Base-by-base conservation (phyloP, 2,113 vertebrate species). In the Eurystomus gularis region DNA sequence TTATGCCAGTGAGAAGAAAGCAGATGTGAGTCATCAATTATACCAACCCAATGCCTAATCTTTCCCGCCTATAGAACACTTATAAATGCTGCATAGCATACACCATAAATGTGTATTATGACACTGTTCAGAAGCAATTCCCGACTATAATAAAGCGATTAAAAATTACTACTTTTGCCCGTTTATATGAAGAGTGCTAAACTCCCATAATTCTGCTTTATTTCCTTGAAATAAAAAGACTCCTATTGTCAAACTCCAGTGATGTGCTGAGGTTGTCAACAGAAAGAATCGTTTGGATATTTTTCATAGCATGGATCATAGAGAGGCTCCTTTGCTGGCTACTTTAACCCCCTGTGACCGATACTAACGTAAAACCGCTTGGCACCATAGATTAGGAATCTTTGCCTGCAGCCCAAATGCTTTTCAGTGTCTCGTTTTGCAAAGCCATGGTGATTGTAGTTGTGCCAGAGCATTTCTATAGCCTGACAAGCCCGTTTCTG, bases 401-500 rank as follows among this genome's bases (percentile, higher is more conserved):
- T 88, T 19, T 90, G 91, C 81, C 68, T 92, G 82, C 48, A 92
- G 91, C 68, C n/a, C 71, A 65, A 61, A 86, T 1, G 2, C 77
- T 91, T 73, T 81, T 76, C 44, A 66, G 60, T 3, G 0, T 60
- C n/a, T 88, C 39, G 1, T 76, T 88, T 83, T 73, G 44, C 62
- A 28, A 60, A 93, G 5, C 80, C 46, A 3, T 64, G 75, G 57
- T 52, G 88, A 37, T 9, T 82, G 60, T 90, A 81, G 79, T 55
- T 68, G 75, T 87, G 86, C 87, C 94, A 89, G 80, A 93, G 62
- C 87, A 16, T 88, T 89, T 84, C 6, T 76, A 44, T 29, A 83
- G 5, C 37, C 80, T 97, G 66, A 83, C 96, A 76, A 79, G 33
- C 44, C 81, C n/a, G 9, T 85, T 93, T 87, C 60, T 97, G 89